Base-by-base conservation (phyloP, 2,797 vertebrate species). In the Choloepus didactylus region DNA sequence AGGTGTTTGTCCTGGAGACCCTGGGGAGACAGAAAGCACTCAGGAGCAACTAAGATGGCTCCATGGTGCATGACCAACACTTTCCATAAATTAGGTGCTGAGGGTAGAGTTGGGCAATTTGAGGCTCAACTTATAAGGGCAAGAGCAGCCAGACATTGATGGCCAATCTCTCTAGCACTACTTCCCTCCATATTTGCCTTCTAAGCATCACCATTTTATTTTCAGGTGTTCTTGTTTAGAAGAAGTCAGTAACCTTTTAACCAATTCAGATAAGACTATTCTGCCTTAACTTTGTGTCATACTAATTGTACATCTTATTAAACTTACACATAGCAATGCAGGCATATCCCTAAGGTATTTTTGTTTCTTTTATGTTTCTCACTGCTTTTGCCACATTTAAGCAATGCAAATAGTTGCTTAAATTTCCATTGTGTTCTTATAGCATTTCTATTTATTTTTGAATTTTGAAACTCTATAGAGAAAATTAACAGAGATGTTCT, bases 31-130 rank as follows among this genome's bases (percentile, higher is more conserved):
- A 31, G 25, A 83, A 91, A 70, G 29, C 77, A 41, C 70, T 72
- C 2, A 27, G 77, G 88, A 46, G 9, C 88, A 94, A 91, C 94
- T 95, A 94, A 59, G 16, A 3, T 16, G 25, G 49, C 29, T 67
- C n/a, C 1, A 49, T 70, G n/a, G 64, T 41, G 77, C 56, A 54
- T 62, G 88, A 77, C 46, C 62, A 67, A 77, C n/a, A 38, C 46
- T 91, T 29, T 31, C 60, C 66, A 23, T 12, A 93, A 67, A 72
- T 29, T 59, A 44, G 8, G 9, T 23, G 21, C 51, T 19, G 49
- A 59, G 23, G 38, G 59, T 15, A 51, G 44, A 79, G 1, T 5
- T 9, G 9, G 38, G 21, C 25, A 41, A 15, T 10, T 18, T 14
- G 38, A 44, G 31, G 4, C 2, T 41, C 64, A 25, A 6, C 10